Percentiles rank a stretch among this genome's conserved stretches.
Evolutionary conservation across 2,797 vertebrate species (phyloP).

Genomic region (Poeciliopsis turneri): DNA sequence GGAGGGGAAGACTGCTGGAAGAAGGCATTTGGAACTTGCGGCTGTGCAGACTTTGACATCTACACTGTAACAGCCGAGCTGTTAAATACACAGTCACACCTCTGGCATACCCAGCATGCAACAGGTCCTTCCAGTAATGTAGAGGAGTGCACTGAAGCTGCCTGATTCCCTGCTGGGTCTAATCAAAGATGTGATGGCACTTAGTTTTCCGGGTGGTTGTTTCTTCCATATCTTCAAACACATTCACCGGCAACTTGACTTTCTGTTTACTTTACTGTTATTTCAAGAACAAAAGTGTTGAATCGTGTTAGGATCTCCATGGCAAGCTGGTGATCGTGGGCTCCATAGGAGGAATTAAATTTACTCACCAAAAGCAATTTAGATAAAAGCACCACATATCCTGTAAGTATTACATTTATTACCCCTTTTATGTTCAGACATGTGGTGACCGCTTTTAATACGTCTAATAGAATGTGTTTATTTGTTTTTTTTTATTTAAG

Average conservation of each 20-base stretch:
- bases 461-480: neutral
- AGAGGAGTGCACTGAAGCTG: constrained; percentile 14
- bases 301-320: constrained; percentile 2
- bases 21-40: constrained; percentile 52
- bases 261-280: neutral
- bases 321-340: neutral
- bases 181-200: constrained; percentile 59
- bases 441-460: neutral
- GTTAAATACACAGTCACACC: constrained; percentile 18
- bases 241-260: neutral
- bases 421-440: constrained; percentile 7
- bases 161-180: constrained; percentile 50
- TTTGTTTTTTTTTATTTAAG: neutral
- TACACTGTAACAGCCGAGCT: constrained; percentile 6
- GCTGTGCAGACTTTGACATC: constrained; percentile 24
- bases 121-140: constrained; percentile 42
- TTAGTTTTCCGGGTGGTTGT: constrained; percentile 45
- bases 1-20: constrained; percentile 12
- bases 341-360: constrained; percentile 4
- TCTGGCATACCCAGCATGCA: constrained; percentile 34
- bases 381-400: constrained; percentile 26
- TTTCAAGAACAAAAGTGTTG: neutral
- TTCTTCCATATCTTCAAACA: constrained; percentile 21
- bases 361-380: constrained; percentile 7
- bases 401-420: constrained; percentile 12